Evolutionary conservation across 1,140 invertebrate genomes (phyloP), one percentile per base, ranked within the genome.

Genomic region (Drosophila bifasciata): DNA sequence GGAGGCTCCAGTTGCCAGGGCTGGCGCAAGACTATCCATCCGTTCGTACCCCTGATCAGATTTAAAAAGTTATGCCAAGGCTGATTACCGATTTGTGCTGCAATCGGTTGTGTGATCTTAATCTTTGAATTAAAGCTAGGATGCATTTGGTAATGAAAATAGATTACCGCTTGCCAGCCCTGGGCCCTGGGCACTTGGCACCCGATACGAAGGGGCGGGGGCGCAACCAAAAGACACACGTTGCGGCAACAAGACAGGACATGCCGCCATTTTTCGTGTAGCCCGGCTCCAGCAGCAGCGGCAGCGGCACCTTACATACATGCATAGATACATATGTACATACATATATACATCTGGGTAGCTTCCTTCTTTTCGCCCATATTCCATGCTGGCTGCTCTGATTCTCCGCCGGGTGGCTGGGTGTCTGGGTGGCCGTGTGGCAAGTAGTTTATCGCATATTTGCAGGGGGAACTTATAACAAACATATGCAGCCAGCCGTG

Each of bases 371-470:
- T 6, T 28, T 51, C 53, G 32, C 53, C 52, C 43, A 50, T 50
- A 11, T 13, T 28, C 48, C 44, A n/a, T 3, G 11, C 43, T 40
- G 9, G 25, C 55, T 32, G 28, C 53, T 15, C 23, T 40, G 39
- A 25, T 39, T 28, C 39, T 56, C 23, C 40, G 41, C 50, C 28
- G 51, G 57, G 71, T 74, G 67, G n/a, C n/a, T n/a, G n/a, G n/a
- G n/a, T n/a, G n/a, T n/a, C n/a, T n/a, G 51, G 57, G 71, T 74
- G 67, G 41, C 50, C 28, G 51, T 52, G 71, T 74, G 67, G 63
- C 77, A 86, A 86, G 78, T 86, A 81, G 81, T 86, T 86, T 86
- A 86, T 86, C 81, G 81, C 81, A 86, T 72, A 85, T 86, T 86
- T 85, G 73, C 61, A 63, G 67, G 50, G 50, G 46, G 59, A 76